Evolutionary conservation across 1,140 invertebrate genomes (phyloP).

Genomic region (Scaptomyza hsui): DNA sequence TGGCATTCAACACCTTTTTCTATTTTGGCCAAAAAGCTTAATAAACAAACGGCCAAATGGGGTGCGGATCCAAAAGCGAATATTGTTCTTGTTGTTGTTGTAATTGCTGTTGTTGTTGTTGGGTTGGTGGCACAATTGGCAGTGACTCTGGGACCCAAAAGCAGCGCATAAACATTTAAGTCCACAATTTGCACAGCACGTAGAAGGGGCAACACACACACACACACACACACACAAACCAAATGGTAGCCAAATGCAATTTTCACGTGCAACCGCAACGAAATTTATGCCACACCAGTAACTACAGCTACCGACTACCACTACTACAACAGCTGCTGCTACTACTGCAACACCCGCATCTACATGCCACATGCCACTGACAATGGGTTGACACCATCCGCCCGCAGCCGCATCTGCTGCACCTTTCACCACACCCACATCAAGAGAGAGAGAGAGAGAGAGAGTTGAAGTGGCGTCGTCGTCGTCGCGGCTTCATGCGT

Average conservation of each 20-base stretch:
- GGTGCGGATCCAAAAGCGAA: conserved; percentile 29
- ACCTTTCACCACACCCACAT: conserved; percentile 38
- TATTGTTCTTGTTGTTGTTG: neutral
- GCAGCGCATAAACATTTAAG: conserved; percentile 77
- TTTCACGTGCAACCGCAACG: conserved; percentile 81
- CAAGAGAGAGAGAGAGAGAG: conserved; percentile 39
- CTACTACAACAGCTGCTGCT: conserved; percentile 12
- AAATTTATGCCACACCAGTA: conserved; percentile 80
- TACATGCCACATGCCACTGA: conserved; percentile 39
- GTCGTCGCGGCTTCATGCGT: conserved; percentile 58
- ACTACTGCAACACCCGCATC: conserved; percentile 24
- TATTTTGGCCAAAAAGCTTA: conserved; percentile 74
- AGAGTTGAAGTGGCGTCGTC: conserved; percentile 1
- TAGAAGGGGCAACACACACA: conserved; percentile 37
- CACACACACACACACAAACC: conserved; percentile 37
- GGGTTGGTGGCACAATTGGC: conserved; percentile 30
- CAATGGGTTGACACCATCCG: conserved; percentile 64
- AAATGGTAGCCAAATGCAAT: conserved; percentile 77
- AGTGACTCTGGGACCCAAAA: conserved; percentile 40
- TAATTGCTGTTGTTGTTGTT: neutral
- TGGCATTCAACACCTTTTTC: conserved; percentile 79
- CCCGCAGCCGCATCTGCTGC: conserved; percentile 58
- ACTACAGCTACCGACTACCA: conserved; percentile 60
- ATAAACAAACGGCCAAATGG: conserved; percentile 77
- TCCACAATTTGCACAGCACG: conserved; percentile 78